A percentile compares a stretch with the other conserved stretches of the same genome.
Evolutionary conservation across 2,888 invertebrate species (phyloP).

Genomic region (Lepidocyrtinus sp.): DNA sequence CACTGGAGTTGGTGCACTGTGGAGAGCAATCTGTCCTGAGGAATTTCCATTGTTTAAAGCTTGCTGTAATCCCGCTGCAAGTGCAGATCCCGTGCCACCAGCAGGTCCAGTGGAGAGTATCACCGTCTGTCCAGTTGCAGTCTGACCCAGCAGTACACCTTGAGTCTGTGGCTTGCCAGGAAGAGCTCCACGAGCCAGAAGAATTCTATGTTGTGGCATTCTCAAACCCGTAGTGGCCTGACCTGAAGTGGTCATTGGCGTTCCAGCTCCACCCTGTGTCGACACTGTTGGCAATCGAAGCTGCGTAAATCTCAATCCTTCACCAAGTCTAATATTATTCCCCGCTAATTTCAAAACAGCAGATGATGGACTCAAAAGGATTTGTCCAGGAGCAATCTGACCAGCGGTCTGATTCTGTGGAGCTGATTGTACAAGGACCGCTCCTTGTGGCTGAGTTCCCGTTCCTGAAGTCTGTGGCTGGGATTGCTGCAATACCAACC

Average conservation of each 20-base stretch:
- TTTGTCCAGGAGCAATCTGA: slow-evolving; percentile 18
- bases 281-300: slow-evolving; percentile 58
- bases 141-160: slow-evolving; percentile 67
- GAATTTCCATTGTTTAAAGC: slow-evolving; percentile 16
- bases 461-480: not conserved
- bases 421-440: not conserved
- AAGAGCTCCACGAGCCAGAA: slow-evolving; percentile 62
- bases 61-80: slow-evolving; percentile 30
- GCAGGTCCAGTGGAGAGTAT: slow-evolving; percentile 63
- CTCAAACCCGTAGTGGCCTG: slow-evolving; percentile 51
- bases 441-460: not conserved
- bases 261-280: slow-evolving; percentile 12
- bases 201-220: slow-evolving; percentile 66
- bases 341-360: slow-evolving; percentile 46
- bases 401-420: slow-evolving; percentile 16
- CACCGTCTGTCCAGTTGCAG: slow-evolving; percentile 67
- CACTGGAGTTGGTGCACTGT: slow-evolving; percentile 1
- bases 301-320: slow-evolving; percentile 64
- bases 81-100: slow-evolving; percentile 44
- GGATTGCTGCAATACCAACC: slow-evolving; percentile 29
- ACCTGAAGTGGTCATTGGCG: slow-evolving; percentile 8
- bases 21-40: slow-evolving; percentile 30
- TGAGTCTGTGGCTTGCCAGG: slow-evolving; percentile 60
- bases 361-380: slow-evolving; percentile 29
- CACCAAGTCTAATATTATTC: slow-evolving; percentile 61